Base-by-base conservation (phyloP, 1,140 invertebrate species). In the Atta texana region DNA sequence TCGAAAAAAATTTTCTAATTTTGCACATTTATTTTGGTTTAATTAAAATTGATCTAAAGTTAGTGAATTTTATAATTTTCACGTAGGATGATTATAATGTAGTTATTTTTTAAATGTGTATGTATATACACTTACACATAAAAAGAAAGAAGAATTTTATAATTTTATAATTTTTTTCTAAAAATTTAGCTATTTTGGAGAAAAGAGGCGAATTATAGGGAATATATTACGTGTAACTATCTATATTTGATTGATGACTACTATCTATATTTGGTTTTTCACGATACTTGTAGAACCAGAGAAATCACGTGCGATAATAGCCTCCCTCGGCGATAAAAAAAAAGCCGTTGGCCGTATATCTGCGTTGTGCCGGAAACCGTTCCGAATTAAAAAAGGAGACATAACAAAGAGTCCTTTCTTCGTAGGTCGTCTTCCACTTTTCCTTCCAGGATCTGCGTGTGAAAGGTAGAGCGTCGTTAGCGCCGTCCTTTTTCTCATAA, bases 321-420 rank as follows among this genome's bases (percentile, higher is more conserved):
- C 53, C 39, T 74, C 12, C 2, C n/a, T 74, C 24, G 69, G 31
- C 21, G 28, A 8, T 76, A 77, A 82, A 63, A 77, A 24, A 53
- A 81, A 39, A n/a, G 34, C 3, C 31, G 61, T 76, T 80, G 78
- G 57, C 28, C 87, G 78, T 87, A 87, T 86, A 82, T 88, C 51
- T 88, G 72, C 55, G 44, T 61, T 55, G 53, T 75, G 75, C 55
- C 71, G 89, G 89, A 85, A 89, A 87, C 77, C 72, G 59, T 16
- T 53, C 44, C 39, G 74, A 89, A 89, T 84, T 89, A 81, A 87
- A 90, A 88, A 77, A 88, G 61, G 66, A 87, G 74, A 80, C 71
- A 85, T 89, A 87, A 89, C 72, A 89, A 89, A 89, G 89, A 76
- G 55, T 82, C 44, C 55, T 84, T 87, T 87, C 78, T 82, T 87